Percentiles rank a stretch among this genome's conserved stretches.
These are phyloP conservation scores for Anas platyrhynchos DNA, from an alignment of 2,113 vertebrate species.

Conservation along the genomic window DNA sequence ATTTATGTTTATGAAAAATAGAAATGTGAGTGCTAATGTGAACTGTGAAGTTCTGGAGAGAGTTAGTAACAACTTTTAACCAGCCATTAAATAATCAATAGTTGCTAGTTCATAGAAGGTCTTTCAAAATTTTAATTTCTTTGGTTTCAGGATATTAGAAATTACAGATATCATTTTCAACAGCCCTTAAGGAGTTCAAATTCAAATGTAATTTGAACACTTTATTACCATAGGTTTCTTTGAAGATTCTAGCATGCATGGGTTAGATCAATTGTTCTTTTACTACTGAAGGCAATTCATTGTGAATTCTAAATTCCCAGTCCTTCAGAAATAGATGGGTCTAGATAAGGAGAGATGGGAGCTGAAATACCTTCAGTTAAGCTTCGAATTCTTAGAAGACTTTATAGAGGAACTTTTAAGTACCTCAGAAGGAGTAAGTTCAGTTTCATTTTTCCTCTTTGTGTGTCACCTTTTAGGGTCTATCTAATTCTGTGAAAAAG, in stretches of 20 bases:
- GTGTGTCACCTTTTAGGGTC: not conserved
- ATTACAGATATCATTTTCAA: not conserved
- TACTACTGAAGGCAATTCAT: not conserved
- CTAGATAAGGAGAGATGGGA: not conserved
- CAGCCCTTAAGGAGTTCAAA: not conserved
- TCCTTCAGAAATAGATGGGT: not conserved
- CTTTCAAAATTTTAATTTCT: slow-evolving; percentile 27
- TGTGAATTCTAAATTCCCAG: not conserved
- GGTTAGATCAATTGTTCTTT: not conserved
- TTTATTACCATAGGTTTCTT: not conserved
- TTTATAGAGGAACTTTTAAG: not conserved
- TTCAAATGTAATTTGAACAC: not conserved
- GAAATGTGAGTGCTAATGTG: not conserved
- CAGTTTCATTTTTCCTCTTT: not conserved
- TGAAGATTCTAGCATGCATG: not conserved
- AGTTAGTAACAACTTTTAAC: slow-evolving; percentile 26
- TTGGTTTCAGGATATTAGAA: not conserved
- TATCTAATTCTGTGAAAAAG: not conserved
- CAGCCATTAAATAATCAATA: slow-evolving; percentile 27
- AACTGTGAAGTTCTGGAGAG: not conserved
- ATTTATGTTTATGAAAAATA: slow-evolving; percentile 23
- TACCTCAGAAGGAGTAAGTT: not conserved
- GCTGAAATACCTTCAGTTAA: not conserved
- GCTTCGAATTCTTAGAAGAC: not conserved
- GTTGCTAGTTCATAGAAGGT: not conserved